Evolutionary conservation across 2,113 vertebrate species (phyloP).

Genomic region (Taxidea taxus): DNA sequence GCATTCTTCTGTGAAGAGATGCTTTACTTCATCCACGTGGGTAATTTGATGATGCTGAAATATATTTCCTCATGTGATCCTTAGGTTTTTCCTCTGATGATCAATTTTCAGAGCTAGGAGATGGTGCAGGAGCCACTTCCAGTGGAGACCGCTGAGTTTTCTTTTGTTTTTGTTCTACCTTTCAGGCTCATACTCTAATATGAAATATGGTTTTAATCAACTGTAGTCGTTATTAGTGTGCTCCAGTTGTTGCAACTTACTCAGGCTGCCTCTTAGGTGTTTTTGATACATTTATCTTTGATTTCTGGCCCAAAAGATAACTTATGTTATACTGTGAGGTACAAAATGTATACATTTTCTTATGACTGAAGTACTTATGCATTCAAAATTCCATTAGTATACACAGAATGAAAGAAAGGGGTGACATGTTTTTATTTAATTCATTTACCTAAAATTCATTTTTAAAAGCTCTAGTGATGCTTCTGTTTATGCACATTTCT

Average conservation of each 20-base stretch:
- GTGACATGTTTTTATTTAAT: conserved; percentile 3
- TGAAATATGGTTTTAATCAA: not conserved
- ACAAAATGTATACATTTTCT: not conserved
- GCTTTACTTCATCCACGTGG: not conserved
- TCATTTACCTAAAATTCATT: conserved; percentile 15
- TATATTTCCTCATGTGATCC: not conserved
- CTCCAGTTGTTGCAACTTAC: not conserved
- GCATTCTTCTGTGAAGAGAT: not conserved
- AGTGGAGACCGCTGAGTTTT: not conserved
- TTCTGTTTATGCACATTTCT: not conserved
- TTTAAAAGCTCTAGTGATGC: not conserved
- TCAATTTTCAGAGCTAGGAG: not conserved
- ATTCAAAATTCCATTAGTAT: conserved; percentile 15
- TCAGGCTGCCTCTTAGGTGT: not conserved
- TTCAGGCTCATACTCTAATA: not conserved
- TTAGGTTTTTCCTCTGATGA: not conserved
- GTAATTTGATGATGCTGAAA: not conserved
- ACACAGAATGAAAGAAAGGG: not conserved
- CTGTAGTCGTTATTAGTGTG: not conserved
- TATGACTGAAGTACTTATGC: not conserved
- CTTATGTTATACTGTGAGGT: not conserved
- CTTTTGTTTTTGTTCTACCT: not conserved
- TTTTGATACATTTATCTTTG: not conserved
- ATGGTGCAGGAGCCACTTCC: not conserved
- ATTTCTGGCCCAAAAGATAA: not conserved